Evolutionary conservation across 2,113 vertebrate genomes (phyloP), one percentile per base, ranked within the genome.

Genomic region (Tauraco erythrolophus): DNA sequence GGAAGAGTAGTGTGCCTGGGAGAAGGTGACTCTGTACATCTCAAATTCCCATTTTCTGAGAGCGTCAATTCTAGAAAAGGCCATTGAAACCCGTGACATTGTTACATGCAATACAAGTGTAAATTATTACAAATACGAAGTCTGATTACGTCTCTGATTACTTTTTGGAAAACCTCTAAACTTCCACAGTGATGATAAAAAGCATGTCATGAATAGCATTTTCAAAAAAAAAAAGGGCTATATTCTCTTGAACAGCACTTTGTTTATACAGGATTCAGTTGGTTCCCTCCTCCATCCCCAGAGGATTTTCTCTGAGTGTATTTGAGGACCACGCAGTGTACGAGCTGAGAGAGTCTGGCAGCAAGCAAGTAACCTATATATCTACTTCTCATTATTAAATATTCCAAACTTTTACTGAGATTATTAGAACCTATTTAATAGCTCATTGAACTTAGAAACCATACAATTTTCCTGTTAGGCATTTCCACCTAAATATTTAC

Each of bases 341-440:
- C 33, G n/a, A 97, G 57, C 87, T 14, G 74, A 94, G 68, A 61
- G 53, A 92, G 50, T 70, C 83, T 96, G 87, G 61, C 45, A 85
- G 46, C 89, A 96, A 83, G 82, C 77, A 92, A 80, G 58, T 54
- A 95, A 94, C 77, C 50, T 91, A 71, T 74, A 80, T 53, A 60
- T 81, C 64, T 97, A 74, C 31, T 95, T 92, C 87, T 96, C 2
- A 1, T 97, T 95, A 94, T 92, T 96, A 95, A 96, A 95, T 93
- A 95, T 92, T 95, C 74, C 70, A 94, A 82, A 96, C 10, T 91
- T 94, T 76, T 91, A 94, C 39, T 95, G 91, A 95, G 74, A 96
- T 94, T 97, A 95, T 95, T 97, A 96, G 77, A 97, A 88, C 62
- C 54, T 85, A 96, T 97, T 96, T 97, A 95, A 95, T 95, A 91